A percentile compares a stretch with the other conserved stretches of the same genome.
Evolutionary conservation across 2,888 invertebrate species (phyloP).

Genomic region (Tetrapedia diversipes): DNA sequence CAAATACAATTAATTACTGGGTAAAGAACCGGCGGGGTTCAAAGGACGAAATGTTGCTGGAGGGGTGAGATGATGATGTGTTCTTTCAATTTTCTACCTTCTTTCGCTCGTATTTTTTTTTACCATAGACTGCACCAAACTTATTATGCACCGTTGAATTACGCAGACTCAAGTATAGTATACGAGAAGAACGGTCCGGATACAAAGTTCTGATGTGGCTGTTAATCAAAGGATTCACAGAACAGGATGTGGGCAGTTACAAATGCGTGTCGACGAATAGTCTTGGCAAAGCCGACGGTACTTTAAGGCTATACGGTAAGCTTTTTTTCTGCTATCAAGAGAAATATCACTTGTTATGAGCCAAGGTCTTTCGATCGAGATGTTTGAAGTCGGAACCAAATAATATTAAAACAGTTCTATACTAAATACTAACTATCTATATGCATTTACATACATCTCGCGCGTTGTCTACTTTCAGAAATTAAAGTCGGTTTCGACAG

Average conservation of each 20-base stretch:
- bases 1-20: slow-evolving; percentile 91
- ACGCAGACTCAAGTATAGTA: slow-evolving; percentile 89
- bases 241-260: slow-evolving; percentile 88
- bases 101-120: too few species aligned
- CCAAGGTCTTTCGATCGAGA: too few species aligned
- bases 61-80: slow-evolving; percentile 73
- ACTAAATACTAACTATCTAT: not conserved
- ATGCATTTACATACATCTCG: not conserved
- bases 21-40: slow-evolving; percentile 85
- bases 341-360: too few species aligned
- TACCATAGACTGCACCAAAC: not conserved
- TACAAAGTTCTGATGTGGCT: slow-evolving; percentile 91
- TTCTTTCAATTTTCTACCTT: slow-evolving; percentile 7
- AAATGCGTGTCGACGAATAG: slow-evolving; percentile 92
- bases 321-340: not conserved
- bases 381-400: too few species aligned
- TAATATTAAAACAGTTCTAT: not conserved
- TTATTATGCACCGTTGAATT: slow-evolving; percentile 39
- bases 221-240: slow-evolving; percentile 86
- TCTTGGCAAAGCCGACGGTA: slow-evolving; percentile 90
- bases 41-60: slow-evolving; percentile 75
- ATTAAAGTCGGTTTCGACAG: slow-evolving; percentile 85
- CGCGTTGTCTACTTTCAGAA: slow-evolving; percentile 78
- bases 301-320: slow-evolving; percentile 89
- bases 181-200: slow-evolving; percentile 88